A percentile compares a stretch with the other conserved stretches of the same genome.
Conservation (phyloP, 2,113 vertebrate species). For the Rhinoderma darwinii region DNA sequence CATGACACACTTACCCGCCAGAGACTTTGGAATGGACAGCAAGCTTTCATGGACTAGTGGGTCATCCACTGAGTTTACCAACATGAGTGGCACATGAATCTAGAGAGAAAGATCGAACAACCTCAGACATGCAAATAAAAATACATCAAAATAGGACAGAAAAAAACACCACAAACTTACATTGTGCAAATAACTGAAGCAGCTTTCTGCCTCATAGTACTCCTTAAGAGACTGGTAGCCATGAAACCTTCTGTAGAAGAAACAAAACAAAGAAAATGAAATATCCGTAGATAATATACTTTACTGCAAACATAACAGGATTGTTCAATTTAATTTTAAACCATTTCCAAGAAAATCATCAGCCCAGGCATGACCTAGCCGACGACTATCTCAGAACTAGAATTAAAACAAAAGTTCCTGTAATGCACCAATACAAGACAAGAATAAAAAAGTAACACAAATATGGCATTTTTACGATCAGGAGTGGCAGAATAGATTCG, state of each 20-base stretch:
- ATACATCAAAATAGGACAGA: no score
- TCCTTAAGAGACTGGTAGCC: slow-evolving; percentile 93
- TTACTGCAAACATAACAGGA: not conserved
- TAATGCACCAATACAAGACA: not conserved
- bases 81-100: slow-evolving; percentile 92
- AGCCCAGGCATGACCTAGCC: not conserved
- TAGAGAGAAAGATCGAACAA: slow-evolving; percentile 60
- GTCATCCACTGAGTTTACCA: slow-evolving; percentile 95
- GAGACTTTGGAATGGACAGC: slow-evolving; percentile 92
- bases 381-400: no score
- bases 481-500: no score
- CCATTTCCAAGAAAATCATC: not conserved
- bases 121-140: not conserved
- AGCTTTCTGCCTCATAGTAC: slow-evolving; percentile 97
- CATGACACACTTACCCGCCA: slow-evolving; percentile 81
- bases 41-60: slow-evolving; percentile 93
- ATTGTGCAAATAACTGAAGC: slow-evolving; percentile 92
- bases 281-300: not conserved
- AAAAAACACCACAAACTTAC: slow-evolving; percentile 73
- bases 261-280: not conserved
- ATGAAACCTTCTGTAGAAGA: slow-evolving; percentile 87
- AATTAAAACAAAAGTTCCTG: no score
- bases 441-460: no score
- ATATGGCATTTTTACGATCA: no score
- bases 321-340: no score